Evolutionary conservation across 92 coral and sea anemone genomes (phyloP), one percentile per base, ranked within the genome.

Genomic region (Epizoanthus stellaris): DNA sequence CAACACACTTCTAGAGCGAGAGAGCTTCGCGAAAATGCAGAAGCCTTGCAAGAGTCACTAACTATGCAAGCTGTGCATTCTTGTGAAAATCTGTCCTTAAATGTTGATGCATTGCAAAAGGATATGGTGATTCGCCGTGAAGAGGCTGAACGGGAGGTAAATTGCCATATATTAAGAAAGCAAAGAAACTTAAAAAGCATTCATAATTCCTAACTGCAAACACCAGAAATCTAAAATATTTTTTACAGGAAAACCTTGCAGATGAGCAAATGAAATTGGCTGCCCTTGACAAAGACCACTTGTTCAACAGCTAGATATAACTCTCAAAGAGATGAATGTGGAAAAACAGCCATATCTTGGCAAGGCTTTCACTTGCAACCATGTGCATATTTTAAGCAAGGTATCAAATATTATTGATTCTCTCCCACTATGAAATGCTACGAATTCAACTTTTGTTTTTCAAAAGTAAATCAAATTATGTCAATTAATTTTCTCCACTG

Each of bases 11-110:
- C 23, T 20, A 68, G 73, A 57, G 85, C 89, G 8, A 20, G 65
- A 79, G 70, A 86, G 53, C 82, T 86, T 69, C 85, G n/a, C 49
- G 79, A 86, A 5, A 65, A 80, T 63, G 89, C 89, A 57, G 81
- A 86, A 40, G 63, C 70, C 10, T 70, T 86, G 21, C 85, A 79
- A 61, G 80, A 86, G 14, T 6, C 60, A n/a, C 47, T 71, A 12
- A 62, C 75, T 40, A 65, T 73, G 70, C 75, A 62, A 36, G 73
- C 84, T 20, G 42, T 80, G 20, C 84, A 80, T 80, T 63, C 73
- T 67, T 38, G 40, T n/a, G 62, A 63, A 63, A 56, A 47, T 80
- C 63, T 45, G 9, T 25, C 17, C 16, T 15, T 45, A 14, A 54
- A 64, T 61, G 59, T 61, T 42, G 43, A 67, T 40, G 71, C 72